Evolutionary conservation across 2,113 vertebrate species (phyloP).

Genomic region (Gobiocypris rarus): DNA sequence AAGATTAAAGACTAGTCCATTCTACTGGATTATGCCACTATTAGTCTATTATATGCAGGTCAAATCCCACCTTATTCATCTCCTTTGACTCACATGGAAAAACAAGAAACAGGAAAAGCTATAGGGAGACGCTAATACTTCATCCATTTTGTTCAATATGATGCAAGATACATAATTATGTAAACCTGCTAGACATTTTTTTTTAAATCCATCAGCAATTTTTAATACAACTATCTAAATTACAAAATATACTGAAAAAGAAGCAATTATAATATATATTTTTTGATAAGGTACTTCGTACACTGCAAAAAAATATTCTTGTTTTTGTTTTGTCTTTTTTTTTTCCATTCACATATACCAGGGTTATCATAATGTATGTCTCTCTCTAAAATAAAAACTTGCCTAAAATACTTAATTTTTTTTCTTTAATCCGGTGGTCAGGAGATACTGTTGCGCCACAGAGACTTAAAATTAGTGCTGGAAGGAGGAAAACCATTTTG

Average conservation of each 20-base stretch:
- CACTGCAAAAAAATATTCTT: conserved; percentile 82
- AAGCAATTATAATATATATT: conserved; percentile 77
- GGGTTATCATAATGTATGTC: conserved; percentile 75
- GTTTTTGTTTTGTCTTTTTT: conserved; percentile 63
- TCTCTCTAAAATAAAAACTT: conserved; percentile 65
- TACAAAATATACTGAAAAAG: conserved; percentile 77
- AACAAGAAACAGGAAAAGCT: conserved; percentile 65
- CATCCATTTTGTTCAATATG: conserved; percentile 75
- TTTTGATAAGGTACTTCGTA: conserved; percentile 79
- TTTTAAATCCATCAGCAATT: conserved; percentile 66
- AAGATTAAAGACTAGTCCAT: conserved; percentile 59
- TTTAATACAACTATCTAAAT: conserved; percentile 78
- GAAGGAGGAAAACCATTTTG: conserved; percentile 53
- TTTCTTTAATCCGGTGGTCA: conserved; percentile 49
- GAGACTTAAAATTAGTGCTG: conserved; percentile 61
- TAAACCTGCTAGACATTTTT: conserved; percentile 77
- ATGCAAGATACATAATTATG: conserved; percentile 76
- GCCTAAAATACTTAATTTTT: conserved; percentile 60
- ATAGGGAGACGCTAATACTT: conserved; percentile 78
- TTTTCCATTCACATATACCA: conserved; percentile 83
- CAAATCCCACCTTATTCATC: conserved; percentile 39
- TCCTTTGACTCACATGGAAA: conserved; percentile 66
- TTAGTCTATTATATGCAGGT: conserved; percentile 59
- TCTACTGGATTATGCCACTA: conserved; percentile 67
- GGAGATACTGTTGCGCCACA: conserved; percentile 38